phyloP scores from a whole-genome alignment of 2,797 vertebrate species.

The Crenuchus spilurus region DNA sequence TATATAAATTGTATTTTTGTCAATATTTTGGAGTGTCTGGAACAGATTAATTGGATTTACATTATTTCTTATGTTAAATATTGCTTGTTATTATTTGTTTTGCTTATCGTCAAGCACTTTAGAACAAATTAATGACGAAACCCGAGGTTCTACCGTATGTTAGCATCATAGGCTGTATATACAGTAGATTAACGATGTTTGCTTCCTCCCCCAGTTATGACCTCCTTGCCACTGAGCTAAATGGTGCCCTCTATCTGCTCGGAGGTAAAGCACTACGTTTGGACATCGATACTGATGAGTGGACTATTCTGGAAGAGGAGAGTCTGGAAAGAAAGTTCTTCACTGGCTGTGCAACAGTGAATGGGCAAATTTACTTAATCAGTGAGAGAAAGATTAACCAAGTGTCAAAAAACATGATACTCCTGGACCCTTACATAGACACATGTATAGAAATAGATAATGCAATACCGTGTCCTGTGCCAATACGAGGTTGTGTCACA shows the following conservation, averaged over 20 bases:
- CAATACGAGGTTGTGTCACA: conserved; percentile 81
- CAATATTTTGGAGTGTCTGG: no score
- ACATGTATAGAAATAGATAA: conserved; percentile 79
- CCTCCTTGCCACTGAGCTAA: conserved; percentile 84
- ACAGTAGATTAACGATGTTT: no score
- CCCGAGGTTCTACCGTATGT: no score
- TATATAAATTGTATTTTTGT: no score
- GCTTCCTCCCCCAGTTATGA: conserved; percentile 80
- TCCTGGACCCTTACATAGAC: conserved; percentile 86
- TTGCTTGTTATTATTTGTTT: no score
- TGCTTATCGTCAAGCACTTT: no score
- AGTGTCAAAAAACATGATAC: conserved; percentile 77
- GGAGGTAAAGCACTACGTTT: conserved; percentile 84
- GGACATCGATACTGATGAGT: conserved; percentile 85
- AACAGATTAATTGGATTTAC: no score
- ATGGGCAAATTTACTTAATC: conserved; percentile 84
- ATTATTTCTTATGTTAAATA: no score
- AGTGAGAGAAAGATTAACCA: conserved; percentile 83
- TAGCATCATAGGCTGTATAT: no score
- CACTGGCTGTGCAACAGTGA: conserved; percentile 81
- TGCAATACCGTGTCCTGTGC: conserved; percentile 83
- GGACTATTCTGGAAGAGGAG: conserved; percentile 83
- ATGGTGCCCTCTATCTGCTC: conserved; percentile 85
- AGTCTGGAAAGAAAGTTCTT: conserved; percentile 83
- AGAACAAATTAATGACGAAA: no score